A percentile compares a stretch with the other conserved stretches of the same genome.
phyloP scores from a whole-genome alignment of 2,888 invertebrate genomes.

The Ectemnius continuus region DNA sequence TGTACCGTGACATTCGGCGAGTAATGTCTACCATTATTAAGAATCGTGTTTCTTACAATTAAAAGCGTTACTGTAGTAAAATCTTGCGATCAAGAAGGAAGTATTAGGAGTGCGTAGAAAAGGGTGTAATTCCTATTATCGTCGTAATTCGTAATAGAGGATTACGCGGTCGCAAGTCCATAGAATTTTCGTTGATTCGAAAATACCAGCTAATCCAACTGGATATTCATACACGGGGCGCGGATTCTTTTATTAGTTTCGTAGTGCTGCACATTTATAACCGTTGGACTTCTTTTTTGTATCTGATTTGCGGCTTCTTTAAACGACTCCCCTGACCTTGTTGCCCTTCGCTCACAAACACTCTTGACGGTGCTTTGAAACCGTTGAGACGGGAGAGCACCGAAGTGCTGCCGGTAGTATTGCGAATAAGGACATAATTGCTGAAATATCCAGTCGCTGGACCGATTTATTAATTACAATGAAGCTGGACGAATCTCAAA shows the following conservation, averaged over 20 bases:
- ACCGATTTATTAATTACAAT: conserved; percentile 43
- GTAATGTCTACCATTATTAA: conserved; percentile 37
- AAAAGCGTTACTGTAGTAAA: conserved; percentile 15
- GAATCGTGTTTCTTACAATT: conserved; percentile 31
- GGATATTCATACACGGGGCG: conserved; percentile 3
- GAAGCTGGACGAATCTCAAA: conserved; percentile 56
- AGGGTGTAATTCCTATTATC: background rate
- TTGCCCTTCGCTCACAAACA: conserved; percentile 53
- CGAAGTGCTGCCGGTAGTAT: background rate
- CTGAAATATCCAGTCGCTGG: background rate
- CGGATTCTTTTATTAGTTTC: too few relatives aligned
- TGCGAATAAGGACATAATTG: conserved; percentile 3
- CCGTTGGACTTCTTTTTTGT: too few relatives aligned
- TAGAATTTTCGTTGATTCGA: conserved; percentile 2
- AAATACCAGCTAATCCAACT: background rate
- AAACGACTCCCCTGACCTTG: conserved; percentile 23
- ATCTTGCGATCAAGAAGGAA: background rate
- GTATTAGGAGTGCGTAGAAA: background rate
- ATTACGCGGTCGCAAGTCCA: background rate
- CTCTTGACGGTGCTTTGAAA: conserved; percentile 34
- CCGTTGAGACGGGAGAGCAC: conserved; percentile 20
- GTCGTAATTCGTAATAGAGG: background rate
- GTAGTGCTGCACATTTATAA: too few relatives aligned
- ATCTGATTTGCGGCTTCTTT: too few relatives aligned
- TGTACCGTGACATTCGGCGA: conserved; percentile 40